phyloP scores from a whole-genome alignment of 2,113 vertebrate species.

The Struthidea cinerea region DNA sequence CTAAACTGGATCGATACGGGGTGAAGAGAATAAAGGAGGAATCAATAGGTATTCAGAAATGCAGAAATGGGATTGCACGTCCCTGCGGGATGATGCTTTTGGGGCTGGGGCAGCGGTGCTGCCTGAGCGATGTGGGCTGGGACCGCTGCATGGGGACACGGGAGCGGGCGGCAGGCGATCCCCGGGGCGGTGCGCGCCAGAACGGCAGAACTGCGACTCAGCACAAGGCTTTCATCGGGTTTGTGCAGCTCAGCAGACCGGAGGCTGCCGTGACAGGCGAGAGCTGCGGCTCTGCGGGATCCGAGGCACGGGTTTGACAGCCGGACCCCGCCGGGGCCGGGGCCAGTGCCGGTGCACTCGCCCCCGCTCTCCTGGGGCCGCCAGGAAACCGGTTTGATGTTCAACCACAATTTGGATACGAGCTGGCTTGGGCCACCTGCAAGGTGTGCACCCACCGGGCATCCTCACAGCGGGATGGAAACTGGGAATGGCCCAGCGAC shows the following conservation, averaged over 20 bases:
- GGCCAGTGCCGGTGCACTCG: rapidly evolving
- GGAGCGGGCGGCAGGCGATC: neutral
- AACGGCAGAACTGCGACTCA: neutral
- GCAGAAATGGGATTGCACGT: neutral
- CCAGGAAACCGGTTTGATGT: neutral
- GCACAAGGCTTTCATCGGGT: neutral
- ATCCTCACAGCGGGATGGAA: neutral
- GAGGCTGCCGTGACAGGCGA: neutral
- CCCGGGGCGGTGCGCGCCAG: neutral
- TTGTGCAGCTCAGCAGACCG: neutral
- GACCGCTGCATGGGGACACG: neutral
- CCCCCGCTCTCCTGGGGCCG: rapidly evolving
- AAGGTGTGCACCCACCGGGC: neutral
- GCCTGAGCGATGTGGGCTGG: rapidly evolving
- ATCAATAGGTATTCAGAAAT: neutral
- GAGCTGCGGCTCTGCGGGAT: neutral
- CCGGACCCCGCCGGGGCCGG: neutral
- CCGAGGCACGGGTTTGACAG: neutral
- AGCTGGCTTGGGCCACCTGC: neutral
- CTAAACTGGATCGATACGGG: neutral
- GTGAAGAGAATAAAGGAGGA: neutral
- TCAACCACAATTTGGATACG: neutral
- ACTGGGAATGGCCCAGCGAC: neutral
- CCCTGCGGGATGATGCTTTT: neutral
- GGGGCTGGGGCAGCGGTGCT: neutral